Conservation (phyloP, 1,140 invertebrate species). For the Camponotus floridanus region DNA sequence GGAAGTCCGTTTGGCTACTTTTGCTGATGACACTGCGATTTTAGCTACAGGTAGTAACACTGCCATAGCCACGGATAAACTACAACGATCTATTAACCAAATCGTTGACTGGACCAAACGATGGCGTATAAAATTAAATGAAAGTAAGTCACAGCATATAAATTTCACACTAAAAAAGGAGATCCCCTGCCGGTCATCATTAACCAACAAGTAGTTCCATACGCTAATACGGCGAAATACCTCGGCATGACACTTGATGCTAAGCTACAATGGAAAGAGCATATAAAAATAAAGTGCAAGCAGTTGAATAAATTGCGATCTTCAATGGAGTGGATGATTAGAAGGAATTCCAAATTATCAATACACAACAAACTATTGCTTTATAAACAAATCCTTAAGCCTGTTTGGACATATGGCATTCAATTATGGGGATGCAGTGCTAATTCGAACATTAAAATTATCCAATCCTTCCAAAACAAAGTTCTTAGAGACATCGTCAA, state of each 20-base stretch:
- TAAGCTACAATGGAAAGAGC: too few species aligned
- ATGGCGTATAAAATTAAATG: neutral
- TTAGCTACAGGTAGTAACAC: neutral
- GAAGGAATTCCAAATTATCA: neutral
- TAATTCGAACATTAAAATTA: neutral
- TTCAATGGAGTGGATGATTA: conserved; percentile 5
- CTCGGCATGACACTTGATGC: too few species aligned
- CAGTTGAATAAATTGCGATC: neutral
- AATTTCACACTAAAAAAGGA: conserved; percentile 13
- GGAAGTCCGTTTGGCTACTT: conserved; percentile 13
- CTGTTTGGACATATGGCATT: neutral
- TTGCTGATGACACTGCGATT: conserved; percentile 75
- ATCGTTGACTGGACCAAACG: neutral
- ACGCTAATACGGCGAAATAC: neutral
- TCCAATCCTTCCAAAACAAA: neutral
- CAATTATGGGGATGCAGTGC: neutral
- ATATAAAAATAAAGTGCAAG: neutral
- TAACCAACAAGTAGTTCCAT: neutral
- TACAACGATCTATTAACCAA: neutral
- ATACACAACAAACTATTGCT: neutral
- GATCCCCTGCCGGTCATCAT: neutral
- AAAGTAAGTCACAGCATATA: neutral
- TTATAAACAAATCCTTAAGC: neutral
- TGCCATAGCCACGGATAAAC: neutral
- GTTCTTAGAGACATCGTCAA: conserved; percentile 2